Evolutionary conservation across 2,797 vertebrate genomes (phyloP).

Genomic region (Poecilia picta): DNA sequence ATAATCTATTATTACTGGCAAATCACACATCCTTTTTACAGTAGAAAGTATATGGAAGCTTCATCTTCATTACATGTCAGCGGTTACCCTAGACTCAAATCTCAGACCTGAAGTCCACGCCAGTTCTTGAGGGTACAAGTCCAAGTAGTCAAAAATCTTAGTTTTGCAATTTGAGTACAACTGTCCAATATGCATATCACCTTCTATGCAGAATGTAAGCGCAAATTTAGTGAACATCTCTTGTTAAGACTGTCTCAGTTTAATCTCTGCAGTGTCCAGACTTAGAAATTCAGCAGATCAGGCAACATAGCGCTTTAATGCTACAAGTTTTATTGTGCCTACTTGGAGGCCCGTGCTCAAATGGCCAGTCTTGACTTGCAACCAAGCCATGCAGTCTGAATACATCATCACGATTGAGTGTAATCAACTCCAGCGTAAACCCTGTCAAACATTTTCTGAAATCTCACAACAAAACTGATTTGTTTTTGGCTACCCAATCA

Average conservation of each 20-base stretch:
- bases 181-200: not conserved
- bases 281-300: not conserved
- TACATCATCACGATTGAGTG: not conserved
- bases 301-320: not conserved
- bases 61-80: not conserved
- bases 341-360: not conserved
- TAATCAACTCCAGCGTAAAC: not conserved
- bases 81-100: not conserved
- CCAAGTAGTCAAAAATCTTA: not conserved
- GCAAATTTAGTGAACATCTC: not conserved
- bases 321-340: not conserved
- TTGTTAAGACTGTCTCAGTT: not conserved
- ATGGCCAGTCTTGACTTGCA: not conserved
- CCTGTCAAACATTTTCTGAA: not conserved
- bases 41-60: not conserved
- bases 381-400: not conserved
- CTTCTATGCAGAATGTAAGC: not conserved
- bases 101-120: not conserved
- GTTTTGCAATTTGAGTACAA: not conserved
- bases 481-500: not conserved
- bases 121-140: not conserved
- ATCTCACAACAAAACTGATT: not conserved
- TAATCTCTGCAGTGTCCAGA: not conserved
- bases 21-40: not conserved
- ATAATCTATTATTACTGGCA: not conserved